Evolutionary conservation across 2,113 vertebrate species (phyloP).

Genomic region (Tylochromis polylepis): DNA sequence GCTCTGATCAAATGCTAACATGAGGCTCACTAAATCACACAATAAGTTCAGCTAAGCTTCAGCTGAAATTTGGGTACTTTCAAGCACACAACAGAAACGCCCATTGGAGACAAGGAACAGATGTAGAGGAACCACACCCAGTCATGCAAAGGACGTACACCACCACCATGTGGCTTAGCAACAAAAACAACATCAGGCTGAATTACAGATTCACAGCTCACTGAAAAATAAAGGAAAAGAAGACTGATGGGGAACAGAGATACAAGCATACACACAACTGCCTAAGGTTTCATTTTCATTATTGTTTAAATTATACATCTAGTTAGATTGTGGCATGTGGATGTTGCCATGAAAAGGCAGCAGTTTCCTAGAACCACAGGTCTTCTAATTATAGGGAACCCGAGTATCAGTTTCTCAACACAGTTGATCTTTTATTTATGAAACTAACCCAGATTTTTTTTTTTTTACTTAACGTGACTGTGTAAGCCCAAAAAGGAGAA

Average conservation of each 20-base stretch:
- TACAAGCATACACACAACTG: background rate
- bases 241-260: background rate
- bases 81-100: background rate
- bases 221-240: slow-evolving; percentile 22
- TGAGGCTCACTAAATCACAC: slow-evolving; percentile 3
- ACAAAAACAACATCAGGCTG: slow-evolving; percentile 53
- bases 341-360: slow-evolving; percentile 6
- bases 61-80: slow-evolving; percentile 19
- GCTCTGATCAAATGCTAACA: background rate
- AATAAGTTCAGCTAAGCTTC: background rate
- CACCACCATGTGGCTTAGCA: slow-evolving; percentile 52
- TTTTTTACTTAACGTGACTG: background rate
- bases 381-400: slow-evolving; percentile 36
- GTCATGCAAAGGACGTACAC: slow-evolving; percentile 4
- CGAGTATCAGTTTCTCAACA: slow-evolving; percentile 20
- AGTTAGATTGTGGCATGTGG: background rate
- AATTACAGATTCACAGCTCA: slow-evolving; percentile 18
- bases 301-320: background rate
- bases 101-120: slow-evolving; percentile 42
- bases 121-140: slow-evolving; percentile 63
- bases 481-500: background rate
- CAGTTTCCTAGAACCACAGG: background rate
- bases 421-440: slow-evolving; percentile 45
- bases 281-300: background rate
- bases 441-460: slow-evolving; percentile 15